Evolutionary conservation across 1,140 invertebrate species (phyloP).

Genomic region (Plectrocnemia conspersa): DNA sequence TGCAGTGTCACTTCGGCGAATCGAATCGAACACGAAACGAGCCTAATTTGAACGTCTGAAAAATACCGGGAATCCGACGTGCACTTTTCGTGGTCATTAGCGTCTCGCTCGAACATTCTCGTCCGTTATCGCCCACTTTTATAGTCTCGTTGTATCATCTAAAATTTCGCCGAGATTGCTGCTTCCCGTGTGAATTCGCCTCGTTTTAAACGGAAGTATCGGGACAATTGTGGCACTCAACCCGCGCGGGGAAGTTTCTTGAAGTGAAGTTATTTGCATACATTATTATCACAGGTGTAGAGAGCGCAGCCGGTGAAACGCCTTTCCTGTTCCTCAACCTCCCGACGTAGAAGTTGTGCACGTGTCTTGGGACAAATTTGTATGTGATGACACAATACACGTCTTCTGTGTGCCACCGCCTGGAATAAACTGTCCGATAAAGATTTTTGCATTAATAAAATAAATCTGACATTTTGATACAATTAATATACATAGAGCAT

Average conservation of each 20-base stretch:
- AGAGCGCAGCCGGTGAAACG: slow-evolving; percentile 12
- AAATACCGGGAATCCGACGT: too few relatives aligned
- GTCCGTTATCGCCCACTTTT: too few relatives aligned
- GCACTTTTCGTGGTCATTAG: too few relatives aligned
- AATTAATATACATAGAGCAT: neutral
- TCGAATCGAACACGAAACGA: too few relatives aligned
- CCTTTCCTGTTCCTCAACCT: slow-evolving; percentile 21
- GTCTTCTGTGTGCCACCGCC: too few relatives aligned
- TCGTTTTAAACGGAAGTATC: slow-evolving; percentile 23
- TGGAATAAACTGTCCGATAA: too few relatives aligned
- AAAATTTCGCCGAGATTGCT: too few relatives aligned
- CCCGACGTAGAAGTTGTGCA: slow-evolving; percentile 2
- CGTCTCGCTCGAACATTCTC: too few relatives aligned
- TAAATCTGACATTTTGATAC: too few relatives aligned
- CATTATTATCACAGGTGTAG: slow-evolving; percentile 34
- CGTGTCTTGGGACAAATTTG: slow-evolving; percentile 25
- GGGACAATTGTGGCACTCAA: slow-evolving; percentile 17
- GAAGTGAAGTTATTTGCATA: slow-evolving; percentile 31
- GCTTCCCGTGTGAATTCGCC: slow-evolving; percentile 7
- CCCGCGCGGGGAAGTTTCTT: slow-evolving; percentile 9
- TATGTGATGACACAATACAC: slow-evolving; percentile 21
- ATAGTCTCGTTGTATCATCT: too few relatives aligned
- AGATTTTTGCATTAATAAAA: slow-evolving; percentile 7
- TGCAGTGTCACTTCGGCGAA: too few relatives aligned
- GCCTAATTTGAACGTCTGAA: too few relatives aligned